These are phyloP conservation scores for Platycheirus rosarum DNA, from an alignment of 2,888 invertebrate genomes.

Conservation along the genomic window DNA sequence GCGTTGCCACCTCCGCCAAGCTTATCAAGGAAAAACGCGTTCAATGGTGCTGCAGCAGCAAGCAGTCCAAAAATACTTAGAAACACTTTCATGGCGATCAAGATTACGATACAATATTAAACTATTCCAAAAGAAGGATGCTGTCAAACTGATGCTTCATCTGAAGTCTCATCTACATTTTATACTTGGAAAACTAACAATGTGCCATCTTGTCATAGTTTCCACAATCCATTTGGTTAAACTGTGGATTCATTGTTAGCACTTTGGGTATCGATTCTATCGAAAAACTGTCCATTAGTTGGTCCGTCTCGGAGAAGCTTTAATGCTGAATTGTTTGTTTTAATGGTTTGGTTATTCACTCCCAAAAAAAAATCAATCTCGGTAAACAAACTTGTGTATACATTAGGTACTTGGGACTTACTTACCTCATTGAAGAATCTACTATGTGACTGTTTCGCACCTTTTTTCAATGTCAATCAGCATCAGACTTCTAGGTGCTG, in stretches of 20 bases:
- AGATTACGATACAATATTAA: constrained; percentile 19
- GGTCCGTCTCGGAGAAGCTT: constrained; percentile 27
- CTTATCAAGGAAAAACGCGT: constrained; percentile 67
- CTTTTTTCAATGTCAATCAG: constrained; percentile 44
- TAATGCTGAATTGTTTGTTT: constrained; percentile 33
- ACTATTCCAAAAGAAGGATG: constrained; percentile 53
- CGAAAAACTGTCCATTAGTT: constrained; percentile 41
- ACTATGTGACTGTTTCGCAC: constrained; percentile 46
- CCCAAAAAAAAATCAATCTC: constrained; percentile 44
- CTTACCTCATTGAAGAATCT: not conserved
- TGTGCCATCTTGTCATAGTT: constrained; percentile 36
- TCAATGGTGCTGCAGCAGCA: constrained; percentile 59
- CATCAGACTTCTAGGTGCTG: not conserved
- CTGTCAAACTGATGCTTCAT: constrained; percentile 62
- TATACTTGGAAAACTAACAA: constrained; percentile 53
- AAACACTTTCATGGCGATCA: constrained; percentile 65
- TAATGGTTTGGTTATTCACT: constrained; percentile 46
- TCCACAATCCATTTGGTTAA: constrained; percentile 5
- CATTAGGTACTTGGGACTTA: not conserved
- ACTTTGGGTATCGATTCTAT: constrained; percentile 42
- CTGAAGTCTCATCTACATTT: constrained; percentile 38
- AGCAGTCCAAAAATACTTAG: constrained; percentile 67
- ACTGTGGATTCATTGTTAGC: constrained; percentile 63
- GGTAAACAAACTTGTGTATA: constrained; percentile 19
- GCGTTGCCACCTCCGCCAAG: constrained; percentile 34